phyloP scores from a whole-genome alignment of 1,140 invertebrate species.

The Eufriesea mexicana region DNA sequence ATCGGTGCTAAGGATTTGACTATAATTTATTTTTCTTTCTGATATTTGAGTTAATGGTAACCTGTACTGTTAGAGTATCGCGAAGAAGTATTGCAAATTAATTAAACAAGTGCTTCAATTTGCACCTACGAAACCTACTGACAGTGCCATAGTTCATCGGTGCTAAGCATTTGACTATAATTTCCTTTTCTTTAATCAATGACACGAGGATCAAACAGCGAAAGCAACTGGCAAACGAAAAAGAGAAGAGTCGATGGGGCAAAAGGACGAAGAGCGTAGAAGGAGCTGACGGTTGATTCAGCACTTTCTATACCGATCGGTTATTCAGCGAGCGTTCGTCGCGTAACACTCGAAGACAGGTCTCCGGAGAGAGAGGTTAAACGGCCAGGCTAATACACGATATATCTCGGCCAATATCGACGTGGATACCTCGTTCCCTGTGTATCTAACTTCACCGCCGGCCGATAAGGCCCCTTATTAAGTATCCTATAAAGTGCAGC shows the following conservation, averaged over 20 bases:
- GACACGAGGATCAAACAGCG: background rate
- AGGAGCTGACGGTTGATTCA: background rate
- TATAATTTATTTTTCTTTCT: too few species aligned
- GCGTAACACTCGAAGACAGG: constrained; percentile 52
- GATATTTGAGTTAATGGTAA: too few species aligned
- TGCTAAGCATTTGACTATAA: too few species aligned
- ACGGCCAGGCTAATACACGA: constrained; percentile 43
- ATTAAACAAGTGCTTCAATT: too few species aligned
- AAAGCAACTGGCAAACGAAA: background rate
- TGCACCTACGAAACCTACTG: too few species aligned
- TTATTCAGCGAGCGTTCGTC: background rate
- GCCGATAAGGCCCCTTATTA: constrained; percentile 64
- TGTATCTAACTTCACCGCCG: constrained; percentile 66
- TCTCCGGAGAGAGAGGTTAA: constrained; percentile 44
- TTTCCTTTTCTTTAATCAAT: too few species aligned
- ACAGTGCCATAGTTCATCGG: too few species aligned
- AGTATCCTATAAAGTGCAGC: constrained; percentile 62
- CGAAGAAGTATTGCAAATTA: too few species aligned
- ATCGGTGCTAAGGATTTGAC: too few species aligned
- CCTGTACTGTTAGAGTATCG: too few species aligned
- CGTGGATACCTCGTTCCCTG: constrained; percentile 62
- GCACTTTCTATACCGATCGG: constrained; percentile 13
- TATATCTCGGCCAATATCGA: constrained; percentile 60
- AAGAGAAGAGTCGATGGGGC: background rate
- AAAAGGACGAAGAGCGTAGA: background rate